Evolutionary conservation across 2,888 invertebrate genomes (phyloP).

Genomic region (Ferrisia virgata): DNA sequence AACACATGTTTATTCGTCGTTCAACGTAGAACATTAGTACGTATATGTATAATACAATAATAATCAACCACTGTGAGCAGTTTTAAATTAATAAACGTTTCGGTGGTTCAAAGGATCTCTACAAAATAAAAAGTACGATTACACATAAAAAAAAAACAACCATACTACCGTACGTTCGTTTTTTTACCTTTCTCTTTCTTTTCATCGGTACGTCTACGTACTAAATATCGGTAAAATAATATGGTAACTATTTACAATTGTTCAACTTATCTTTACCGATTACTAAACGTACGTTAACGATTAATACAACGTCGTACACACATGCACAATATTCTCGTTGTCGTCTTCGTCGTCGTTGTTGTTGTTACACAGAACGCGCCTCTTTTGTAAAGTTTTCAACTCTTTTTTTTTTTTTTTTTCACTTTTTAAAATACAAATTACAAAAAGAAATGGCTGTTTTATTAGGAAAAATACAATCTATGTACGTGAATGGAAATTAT

Average conservation of each 20-base stretch:
- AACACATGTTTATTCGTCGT: constrained; percentile 1
- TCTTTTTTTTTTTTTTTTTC: no score
- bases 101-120: neutral
- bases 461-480: neutral
- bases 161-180: neutral
- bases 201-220: neutral
- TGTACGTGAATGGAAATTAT: neutral
- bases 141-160: neutral
- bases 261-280: neutral
- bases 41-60: neutral
- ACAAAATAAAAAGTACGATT: neutral
- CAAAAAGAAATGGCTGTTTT: neutral
- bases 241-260: constrained; percentile 22
- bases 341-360: neutral
- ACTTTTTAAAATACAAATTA: neutral
- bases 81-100: neutral
- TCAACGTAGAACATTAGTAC: neutral
- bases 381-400: no score
- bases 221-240: neutral
- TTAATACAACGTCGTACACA: neutral
- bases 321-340: no score
- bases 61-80: neutral
- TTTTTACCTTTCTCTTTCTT: neutral
- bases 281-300: neutral
- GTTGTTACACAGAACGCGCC: neutral